These are phyloP conservation scores for Phasia obesa DNA, from an alignment of 2,888 invertebrate genomes.

Conservation along the genomic window DNA sequence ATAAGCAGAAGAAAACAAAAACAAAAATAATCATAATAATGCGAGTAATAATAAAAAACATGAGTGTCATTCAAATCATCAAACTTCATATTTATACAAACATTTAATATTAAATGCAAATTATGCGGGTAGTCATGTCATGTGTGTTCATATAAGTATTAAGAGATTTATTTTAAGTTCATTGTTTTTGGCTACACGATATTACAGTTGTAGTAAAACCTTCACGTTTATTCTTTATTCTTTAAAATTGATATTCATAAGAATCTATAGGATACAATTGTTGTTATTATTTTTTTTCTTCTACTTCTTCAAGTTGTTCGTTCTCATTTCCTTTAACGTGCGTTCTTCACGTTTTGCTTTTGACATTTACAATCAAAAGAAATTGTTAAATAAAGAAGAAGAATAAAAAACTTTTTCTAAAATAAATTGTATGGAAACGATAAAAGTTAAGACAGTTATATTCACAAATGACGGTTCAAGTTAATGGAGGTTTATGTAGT, in stretches of 20 bases:
- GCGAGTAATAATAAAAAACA: neutral
- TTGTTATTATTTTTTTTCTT: conserved; percentile 10
- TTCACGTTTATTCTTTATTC: conserved; percentile 3
- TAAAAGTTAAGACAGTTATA: neutral
- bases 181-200: conserved; percentile 31
- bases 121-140: neutral
- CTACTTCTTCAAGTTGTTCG: neutral
- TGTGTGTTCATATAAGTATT: neutral
- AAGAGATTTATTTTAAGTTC: conserved; percentile 29
- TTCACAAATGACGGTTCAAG: conserved; percentile 21
- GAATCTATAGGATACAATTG: conserved; percentile 26
- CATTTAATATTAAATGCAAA: conserved; percentile 10
- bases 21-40: neutral
- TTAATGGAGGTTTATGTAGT: conserved; percentile 7
- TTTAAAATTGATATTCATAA: conserved; percentile 36
- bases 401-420: conserved; percentile 15
- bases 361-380: conserved; percentile 37
- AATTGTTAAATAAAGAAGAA: conserved; percentile 32
- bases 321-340: conserved; percentile 3
- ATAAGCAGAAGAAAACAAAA: neutral
- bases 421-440: conserved; percentile 39
- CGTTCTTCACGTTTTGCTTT: conserved; percentile 20
- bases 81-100: neutral
- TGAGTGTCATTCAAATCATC: conserved; percentile 13
- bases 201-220: neutral